These are phyloP conservation scores for Bombus confusus DNA, from an alignment of 1,140 invertebrate species.

Conservation along the genomic window DNA sequence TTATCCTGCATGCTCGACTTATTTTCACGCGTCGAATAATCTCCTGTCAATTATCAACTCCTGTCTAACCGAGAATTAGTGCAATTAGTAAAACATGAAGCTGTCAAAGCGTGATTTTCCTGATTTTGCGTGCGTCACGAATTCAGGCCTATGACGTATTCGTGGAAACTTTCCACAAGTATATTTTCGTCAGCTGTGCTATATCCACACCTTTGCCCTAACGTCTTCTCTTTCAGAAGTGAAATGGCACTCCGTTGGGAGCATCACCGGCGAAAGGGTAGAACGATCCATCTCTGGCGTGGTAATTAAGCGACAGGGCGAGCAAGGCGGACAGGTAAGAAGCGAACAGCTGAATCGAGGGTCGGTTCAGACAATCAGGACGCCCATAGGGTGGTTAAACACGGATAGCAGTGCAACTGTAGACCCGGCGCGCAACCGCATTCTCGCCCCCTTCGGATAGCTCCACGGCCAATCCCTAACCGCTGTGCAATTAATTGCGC, in stretches of 20 bases:
- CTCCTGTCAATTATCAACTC: too few species aligned
- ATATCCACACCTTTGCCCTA: not conserved
- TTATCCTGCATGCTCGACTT: too few species aligned
- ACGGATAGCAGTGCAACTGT: constrained; percentile 53
- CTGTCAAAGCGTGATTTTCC: too few species aligned
- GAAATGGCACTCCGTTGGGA: not conserved
- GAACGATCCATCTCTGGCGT: constrained; percentile 28
- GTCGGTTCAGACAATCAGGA: constrained; percentile 13
- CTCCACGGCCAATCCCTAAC: constrained; percentile 58
- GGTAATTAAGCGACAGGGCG: constrained; percentile 50
- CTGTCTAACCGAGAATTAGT: too few species aligned
- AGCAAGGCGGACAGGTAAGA: constrained; percentile 48
- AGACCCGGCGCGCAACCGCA: constrained; percentile 51
- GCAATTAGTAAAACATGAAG: too few species aligned
- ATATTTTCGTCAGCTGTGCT: not conserved
- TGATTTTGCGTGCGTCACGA: too few species aligned
- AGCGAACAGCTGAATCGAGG: constrained; percentile 22
- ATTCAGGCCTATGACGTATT: too few species aligned
- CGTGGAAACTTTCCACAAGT: too few species aligned
- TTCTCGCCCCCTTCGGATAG: constrained; percentile 49
- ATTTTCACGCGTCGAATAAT: too few species aligned
- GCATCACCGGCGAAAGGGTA: not conserved
- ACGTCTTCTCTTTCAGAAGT: not conserved
- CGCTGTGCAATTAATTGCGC: constrained; percentile 71
- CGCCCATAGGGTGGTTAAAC: constrained; percentile 3